phyloP scores from a whole-genome alignment of 2,888 invertebrate species.

The Drosophila formosana region DNA sequence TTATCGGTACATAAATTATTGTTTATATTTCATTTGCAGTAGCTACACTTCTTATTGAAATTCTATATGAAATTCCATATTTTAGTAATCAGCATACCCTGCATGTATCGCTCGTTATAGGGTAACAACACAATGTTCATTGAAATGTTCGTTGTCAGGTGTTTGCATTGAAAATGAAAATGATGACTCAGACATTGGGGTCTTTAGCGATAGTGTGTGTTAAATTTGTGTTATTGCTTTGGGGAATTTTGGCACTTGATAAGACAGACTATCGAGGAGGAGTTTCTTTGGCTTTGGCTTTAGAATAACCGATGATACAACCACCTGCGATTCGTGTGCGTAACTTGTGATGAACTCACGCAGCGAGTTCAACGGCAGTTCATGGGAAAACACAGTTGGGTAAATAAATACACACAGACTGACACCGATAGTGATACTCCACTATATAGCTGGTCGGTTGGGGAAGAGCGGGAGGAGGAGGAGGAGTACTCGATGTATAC shows the following conservation, averaged over 20 bases:
- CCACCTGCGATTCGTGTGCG: slow-evolving; percentile 35
- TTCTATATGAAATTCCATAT: not conserved
- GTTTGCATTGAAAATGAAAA: slow-evolving; percentile 44
- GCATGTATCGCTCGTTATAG: not conserved
- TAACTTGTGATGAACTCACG: slow-evolving; percentile 15
- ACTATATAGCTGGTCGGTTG: not conserved
- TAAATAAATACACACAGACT: slow-evolving; percentile 35
- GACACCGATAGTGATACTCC: slow-evolving; percentile 23
- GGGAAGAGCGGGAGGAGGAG: not conserved
- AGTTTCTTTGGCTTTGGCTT: not conserved
- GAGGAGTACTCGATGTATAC: not conserved
- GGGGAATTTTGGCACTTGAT: slow-evolving; percentile 21
- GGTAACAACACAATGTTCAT: slow-evolving; percentile 21
- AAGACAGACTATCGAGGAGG: slow-evolving; percentile 16
- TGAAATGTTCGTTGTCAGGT: slow-evolving; percentile 32
- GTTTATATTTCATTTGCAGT: too few species aligned
- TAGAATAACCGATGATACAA: not conserved
- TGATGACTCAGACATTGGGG: slow-evolving; percentile 55
- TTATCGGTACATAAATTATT: too few species aligned
- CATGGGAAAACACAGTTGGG: slow-evolving; percentile 49
- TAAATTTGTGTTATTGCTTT: slow-evolving; percentile 10
- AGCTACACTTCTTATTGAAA: too few species aligned
- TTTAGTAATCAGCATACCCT: not conserved
- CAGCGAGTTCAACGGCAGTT: slow-evolving; percentile 69
- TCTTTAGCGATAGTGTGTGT: slow-evolving; percentile 18